These are phyloP conservation scores for Heliopora coerulea DNA, from an alignment of 92 coral and sea anemone genomes.

Conservation along the genomic window DNA sequence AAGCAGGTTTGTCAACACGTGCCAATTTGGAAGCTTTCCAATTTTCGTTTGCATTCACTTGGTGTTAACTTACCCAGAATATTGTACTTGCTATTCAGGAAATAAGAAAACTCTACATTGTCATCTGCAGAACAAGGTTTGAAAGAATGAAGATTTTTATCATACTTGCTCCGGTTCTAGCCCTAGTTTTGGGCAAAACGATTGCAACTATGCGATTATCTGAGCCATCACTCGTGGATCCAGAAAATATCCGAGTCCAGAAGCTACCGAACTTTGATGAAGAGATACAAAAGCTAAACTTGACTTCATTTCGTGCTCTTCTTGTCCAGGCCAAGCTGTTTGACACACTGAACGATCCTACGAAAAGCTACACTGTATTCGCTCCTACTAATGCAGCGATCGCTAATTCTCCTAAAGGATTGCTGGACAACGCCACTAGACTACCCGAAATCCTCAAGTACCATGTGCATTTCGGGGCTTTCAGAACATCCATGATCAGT, in stretches of 20 bases:
- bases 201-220: neutral
- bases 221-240: neutral
- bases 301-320: conserved; percentile 16
- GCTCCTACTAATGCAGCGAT: conserved; percentile 30
- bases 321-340: conserved; percentile 16
- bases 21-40: too few relatives aligned
- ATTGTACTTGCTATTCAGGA: neutral
- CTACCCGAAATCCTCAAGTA: conserved; percentile 20
- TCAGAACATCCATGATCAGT: neutral
- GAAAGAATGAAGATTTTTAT: neutral
- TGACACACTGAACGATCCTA: conserved; percentile 19
- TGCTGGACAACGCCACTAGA: conserved; percentile 15
- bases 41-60: neutral
- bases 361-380: conserved; percentile 31
- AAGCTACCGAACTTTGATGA: conserved; percentile 21
- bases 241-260: conserved; percentile 2
- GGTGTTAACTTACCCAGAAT: neutral
- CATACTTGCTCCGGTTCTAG: neutral
- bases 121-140: neutral
- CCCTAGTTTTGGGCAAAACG: neutral
- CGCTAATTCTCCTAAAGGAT: conserved; percentile 1
- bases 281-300: conserved; percentile 13
- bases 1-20: too few relatives aligned
- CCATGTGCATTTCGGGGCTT: conserved; percentile 37
- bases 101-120: neutral